phyloP scores from a whole-genome alignment of 2,888 invertebrate genomes.

The Limnephilus rhombicus region DNA sequence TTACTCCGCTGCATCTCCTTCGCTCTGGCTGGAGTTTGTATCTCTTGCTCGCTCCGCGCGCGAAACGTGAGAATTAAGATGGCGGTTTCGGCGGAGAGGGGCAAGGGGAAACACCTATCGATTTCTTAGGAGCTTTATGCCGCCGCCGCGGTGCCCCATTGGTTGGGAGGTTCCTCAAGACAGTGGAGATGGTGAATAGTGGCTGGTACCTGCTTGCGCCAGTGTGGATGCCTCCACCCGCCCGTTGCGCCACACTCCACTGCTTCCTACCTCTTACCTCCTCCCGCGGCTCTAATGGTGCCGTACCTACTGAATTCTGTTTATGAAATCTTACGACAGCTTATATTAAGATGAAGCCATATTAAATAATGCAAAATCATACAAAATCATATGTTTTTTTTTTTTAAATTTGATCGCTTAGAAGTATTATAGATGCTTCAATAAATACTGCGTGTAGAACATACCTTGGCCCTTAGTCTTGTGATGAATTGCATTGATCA shows the following conservation, averaged over 20 bases:
- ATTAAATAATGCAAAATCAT: too few species aligned
- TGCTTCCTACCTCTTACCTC: neutral
- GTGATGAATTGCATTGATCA: too few species aligned
- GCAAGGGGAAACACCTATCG: conserved; percentile 60
- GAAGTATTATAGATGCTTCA: too few species aligned
- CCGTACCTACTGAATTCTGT: too few species aligned
- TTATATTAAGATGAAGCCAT: too few species aligned
- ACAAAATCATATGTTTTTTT: too few species aligned
- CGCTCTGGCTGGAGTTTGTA: conserved; percentile 40
- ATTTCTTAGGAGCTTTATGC: conserved; percentile 64
- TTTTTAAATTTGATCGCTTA: too few species aligned
- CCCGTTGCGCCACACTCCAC: neutral
- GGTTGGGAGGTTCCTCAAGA: conserved; percentile 55
- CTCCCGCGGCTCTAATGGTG: too few species aligned
- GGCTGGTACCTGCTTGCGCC: conserved; percentile 5
- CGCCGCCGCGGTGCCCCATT: conserved; percentile 58
- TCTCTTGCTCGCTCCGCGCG: conserved; percentile 32
- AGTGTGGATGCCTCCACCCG: neutral
- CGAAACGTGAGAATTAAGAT: conserved; percentile 61
- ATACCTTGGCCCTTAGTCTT: too few species aligned
- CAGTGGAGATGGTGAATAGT: conserved; percentile 14
- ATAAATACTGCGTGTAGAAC: too few species aligned
- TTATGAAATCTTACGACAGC: too few species aligned
- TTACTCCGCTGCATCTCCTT: conserved; percentile 46
- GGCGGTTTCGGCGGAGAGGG: conserved; percentile 60